Evolutionary conservation across 92 coral and sea anemone genomes (phyloP), one percentile per base, ranked within the genome.

Genomic region (Palythoa heliodiscus): DNA sequence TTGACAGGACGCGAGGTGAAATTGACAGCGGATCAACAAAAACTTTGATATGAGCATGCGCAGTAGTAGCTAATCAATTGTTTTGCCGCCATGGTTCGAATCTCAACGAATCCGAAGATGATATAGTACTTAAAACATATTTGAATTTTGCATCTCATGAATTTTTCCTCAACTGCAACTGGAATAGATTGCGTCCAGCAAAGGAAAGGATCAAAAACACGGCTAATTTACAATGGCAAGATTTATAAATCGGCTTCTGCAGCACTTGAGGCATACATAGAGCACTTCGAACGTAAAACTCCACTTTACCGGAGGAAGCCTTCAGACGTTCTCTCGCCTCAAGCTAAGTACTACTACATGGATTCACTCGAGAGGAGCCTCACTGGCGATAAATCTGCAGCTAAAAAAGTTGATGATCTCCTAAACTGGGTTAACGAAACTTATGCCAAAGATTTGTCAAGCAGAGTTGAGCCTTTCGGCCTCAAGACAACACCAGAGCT

Each of bases 71-170:
- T 73, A 60, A 82, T 70, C 38, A 5, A 82, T 87, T 94, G 95
- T 94, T 94, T 94, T 94, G 85, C 95, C 98, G 98, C 98, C 95
- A 92, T 85, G 88, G 89, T 94, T 92, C 95, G 95, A 94, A 93
- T 91, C 86, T 87, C 89, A 89, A 88, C 95, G 91, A 88, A 85
- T 82, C 85, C 91, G 67, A 86, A 77, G 43, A 52, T 82, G 76
- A 71, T 63, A 78, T 76, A 82, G 73, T 63, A 60, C 60, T 40
- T 50, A 53, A 70, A 63, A 83, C 60, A 85, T 88, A 87, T 93
- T 93, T 93, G 94, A 87, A 89, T 84, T 92, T 81, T 77, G 73
- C 84, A 89, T 87, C 98, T 92, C 95, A 94, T 94, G 98, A 94
- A 89, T 92, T 88, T 86, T 76, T 77, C 95, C 87, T 84, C 91